These are phyloP conservation scores for Branchellion lobata DNA, from an alignment of 2,888 invertebrate genomes.

Conservation along the genomic window DNA sequence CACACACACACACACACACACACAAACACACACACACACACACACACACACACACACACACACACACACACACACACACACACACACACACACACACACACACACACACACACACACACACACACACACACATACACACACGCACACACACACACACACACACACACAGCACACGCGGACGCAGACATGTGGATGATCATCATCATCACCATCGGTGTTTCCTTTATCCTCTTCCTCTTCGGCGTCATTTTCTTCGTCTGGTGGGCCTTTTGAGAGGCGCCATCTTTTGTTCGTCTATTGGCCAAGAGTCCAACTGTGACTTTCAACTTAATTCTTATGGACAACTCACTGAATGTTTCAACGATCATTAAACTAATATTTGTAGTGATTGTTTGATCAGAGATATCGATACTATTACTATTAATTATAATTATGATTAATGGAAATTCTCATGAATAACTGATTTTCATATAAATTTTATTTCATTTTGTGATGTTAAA, in stretches of 20 bases:
- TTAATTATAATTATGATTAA: too few species aligned
- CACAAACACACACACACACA: conserved; percentile 7
- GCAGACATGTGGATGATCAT: conserved; percentile 7
- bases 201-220: conserved; percentile 1
- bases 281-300: too few species aligned
- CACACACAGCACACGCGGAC: background rate
- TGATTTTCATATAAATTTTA: too few species aligned
- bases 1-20: conserved; percentile 10
- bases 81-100: conserved; percentile 18
- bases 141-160: background rate
- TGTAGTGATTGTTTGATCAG: too few species aligned
- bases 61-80: conserved; percentile 18
- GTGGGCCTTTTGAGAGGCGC: background rate
- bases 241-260: conserved; percentile 31
- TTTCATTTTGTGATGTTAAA: too few species aligned
- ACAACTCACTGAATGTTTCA: too few species aligned
- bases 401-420: too few species aligned
- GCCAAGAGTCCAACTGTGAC: too few species aligned
- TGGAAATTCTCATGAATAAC: too few species aligned
- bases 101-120: conserved; percentile 15
- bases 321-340: too few species aligned
- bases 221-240: conserved; percentile 11
- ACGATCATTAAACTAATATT: too few species aligned
- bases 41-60: conserved; percentile 18
- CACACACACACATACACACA: background rate